Conservation (phyloP, 2,888 invertebrate species). For the Tinea pellionella region DNA sequence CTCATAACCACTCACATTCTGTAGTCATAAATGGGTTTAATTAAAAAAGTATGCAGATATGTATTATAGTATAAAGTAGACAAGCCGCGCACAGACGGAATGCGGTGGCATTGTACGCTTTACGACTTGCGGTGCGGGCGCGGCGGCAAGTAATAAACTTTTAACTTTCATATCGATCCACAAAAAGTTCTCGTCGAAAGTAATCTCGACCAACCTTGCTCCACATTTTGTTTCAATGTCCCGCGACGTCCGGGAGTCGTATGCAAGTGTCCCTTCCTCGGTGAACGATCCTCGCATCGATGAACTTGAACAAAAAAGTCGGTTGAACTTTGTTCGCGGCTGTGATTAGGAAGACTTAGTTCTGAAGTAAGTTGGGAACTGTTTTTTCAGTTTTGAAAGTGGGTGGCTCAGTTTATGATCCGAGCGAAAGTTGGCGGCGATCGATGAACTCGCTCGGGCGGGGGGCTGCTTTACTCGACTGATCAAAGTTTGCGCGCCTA, state of each 20-base stretch:
- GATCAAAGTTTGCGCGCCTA: conserved; percentile 62
- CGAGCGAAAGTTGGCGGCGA: conserved; percentile 65
- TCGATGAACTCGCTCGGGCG: conserved; percentile 49
- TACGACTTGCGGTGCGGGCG: conserved; percentile 18
- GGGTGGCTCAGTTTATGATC: conserved; percentile 68
- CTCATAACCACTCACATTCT: neutral
- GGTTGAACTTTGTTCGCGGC: conserved; percentile 58
- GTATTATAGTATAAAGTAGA: neutral
- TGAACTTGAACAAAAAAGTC: conserved; percentile 66
- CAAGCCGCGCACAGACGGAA: conserved; percentile 24
- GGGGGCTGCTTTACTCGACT: conserved; percentile 46
- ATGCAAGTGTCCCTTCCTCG: conserved; percentile 67
- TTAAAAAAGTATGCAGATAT: conserved; percentile 21
- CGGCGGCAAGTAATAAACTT: conserved; percentile 50
- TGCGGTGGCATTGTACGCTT: conserved; percentile 5
- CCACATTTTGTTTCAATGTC: conserved; percentile 64
- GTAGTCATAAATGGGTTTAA: conserved; percentile 21
- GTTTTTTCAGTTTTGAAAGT: conserved; percentile 68
- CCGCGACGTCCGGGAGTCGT: conserved; percentile 43
- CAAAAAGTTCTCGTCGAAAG: conserved; percentile 61
- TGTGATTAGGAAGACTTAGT: conserved; percentile 70
- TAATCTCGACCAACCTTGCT: conserved; percentile 65
- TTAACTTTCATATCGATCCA: conserved; percentile 61
- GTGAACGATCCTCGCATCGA: conserved; percentile 67
- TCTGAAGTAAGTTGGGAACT: conserved; percentile 64